Evolutionary conservation across 2,113 vertebrate species (phyloP).

Genomic region (Poecile atricapillus): DNA sequence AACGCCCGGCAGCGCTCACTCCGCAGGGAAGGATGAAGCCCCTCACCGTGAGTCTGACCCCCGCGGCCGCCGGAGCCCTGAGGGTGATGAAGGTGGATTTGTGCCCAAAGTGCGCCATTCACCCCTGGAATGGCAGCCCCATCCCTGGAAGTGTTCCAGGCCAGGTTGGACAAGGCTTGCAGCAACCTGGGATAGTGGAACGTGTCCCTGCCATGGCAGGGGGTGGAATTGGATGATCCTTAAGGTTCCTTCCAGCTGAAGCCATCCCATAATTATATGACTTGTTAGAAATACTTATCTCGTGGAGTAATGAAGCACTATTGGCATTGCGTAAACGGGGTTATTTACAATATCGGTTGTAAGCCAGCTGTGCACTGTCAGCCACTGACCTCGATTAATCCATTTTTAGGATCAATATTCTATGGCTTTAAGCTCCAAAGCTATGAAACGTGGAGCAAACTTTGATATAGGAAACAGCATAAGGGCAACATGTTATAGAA

Average conservation of each 20-base stretch:
- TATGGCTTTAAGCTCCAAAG: not conserved
- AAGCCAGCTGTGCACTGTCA: not conserved
- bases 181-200: not conserved
- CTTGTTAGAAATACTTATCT: not conserved
- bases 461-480: not conserved
- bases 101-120: not conserved
- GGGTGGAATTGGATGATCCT: too few relatives aligned
- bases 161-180: not conserved
- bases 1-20: accelerated
- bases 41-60: too few relatives aligned
- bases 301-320: accelerated
- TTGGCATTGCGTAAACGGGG: not conserved
- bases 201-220: not conserved
- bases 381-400: not conserved
- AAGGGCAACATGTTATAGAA: not conserved
- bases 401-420: not conserved
- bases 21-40: too few relatives aligned
- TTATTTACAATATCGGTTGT: not conserved
- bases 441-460: not conserved
- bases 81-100: accelerated
- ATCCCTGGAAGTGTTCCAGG: not conserved
- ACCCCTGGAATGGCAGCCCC: not conserved
- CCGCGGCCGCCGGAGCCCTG: accelerated
- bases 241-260: not conserved
- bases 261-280: not conserved